Evolutionary conservation across 35 echinoderm and acorn worm genomes (phyloP).

Genomic region (Lytechinus pictus): DNA sequence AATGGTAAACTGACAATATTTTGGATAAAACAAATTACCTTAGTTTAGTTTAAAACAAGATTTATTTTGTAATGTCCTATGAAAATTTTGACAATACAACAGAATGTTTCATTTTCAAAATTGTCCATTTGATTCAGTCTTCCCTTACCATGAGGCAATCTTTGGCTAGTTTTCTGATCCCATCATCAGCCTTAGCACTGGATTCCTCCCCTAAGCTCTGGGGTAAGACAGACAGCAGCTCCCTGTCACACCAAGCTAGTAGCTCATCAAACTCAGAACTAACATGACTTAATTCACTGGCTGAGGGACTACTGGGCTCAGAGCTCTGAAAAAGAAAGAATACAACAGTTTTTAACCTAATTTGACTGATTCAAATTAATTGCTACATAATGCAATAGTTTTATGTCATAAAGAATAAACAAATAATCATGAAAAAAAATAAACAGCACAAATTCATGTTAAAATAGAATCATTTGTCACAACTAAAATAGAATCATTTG

Average conservation of each 20-base stretch:
- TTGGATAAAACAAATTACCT: no score
- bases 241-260: conserved; percentile 76
- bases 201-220: conserved; percentile 29
- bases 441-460: neutral
- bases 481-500: neutral
- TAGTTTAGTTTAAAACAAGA: no score
- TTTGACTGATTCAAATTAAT: no score
- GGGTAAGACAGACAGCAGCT: conserved; percentile 60
- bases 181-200: conserved; percentile 15
- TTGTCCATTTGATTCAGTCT: neutral
- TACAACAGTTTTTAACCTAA: neutral
- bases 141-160: conserved; percentile 6
- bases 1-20: no score
- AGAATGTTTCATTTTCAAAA: no score
- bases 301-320: conserved; percentile 28
- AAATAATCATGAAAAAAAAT: neutral
- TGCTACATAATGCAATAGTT: no score
- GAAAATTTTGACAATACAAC: no score
- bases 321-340: neutral
- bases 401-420: no score
- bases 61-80: no score
- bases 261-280: conserved; percentile 63
- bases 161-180: neutral
- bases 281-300: neutral
- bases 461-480: neutral